Evolutionary conservation across 2,888 invertebrate species (phyloP).

Genomic region (Lithodes maja): DNA sequence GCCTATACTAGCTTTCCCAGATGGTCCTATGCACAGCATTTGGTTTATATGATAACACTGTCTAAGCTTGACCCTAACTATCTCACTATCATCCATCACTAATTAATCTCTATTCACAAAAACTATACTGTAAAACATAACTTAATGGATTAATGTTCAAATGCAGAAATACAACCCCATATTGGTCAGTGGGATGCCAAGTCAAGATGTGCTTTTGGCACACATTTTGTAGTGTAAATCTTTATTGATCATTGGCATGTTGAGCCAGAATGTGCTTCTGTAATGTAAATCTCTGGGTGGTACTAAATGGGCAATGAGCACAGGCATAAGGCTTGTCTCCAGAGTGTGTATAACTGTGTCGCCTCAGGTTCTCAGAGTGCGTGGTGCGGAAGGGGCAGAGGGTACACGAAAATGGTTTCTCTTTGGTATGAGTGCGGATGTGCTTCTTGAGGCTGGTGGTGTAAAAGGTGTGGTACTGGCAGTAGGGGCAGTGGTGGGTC

Average conservation of each 20-base stretch:
- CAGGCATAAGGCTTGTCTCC: conserved; percentile 59
- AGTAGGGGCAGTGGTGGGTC: conserved; percentile 44
- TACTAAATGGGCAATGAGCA: conserved; percentile 44
- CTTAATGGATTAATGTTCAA: no score
- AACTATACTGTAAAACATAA: no score
- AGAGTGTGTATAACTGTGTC: conserved; percentile 55
- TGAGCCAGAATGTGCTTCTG: conserved; percentile 33
- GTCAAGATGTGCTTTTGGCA: no score
- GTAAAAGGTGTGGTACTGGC: conserved; percentile 40
- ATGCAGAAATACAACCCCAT: no score
- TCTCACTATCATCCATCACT: no score
- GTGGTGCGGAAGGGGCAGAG: conserved; percentile 50
- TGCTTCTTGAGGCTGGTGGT: conserved; percentile 57
- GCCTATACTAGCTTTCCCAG: no score
- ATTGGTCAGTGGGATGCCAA: no score
- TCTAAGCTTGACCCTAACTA: no score
- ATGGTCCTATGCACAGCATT: no score
- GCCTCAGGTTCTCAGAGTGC: conserved; percentile 48
- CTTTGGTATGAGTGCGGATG: conserved; percentile 59
- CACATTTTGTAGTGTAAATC: no score
- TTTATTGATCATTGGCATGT: neutral
- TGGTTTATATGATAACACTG: no score
- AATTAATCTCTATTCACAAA: no score
- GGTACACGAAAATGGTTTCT: conserved; percentile 54
- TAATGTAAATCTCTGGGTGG: conserved; percentile 38